Conservation (phyloP, 2,797 vertebrate genomes). For the Gadopsis marmoratus region DNA sequence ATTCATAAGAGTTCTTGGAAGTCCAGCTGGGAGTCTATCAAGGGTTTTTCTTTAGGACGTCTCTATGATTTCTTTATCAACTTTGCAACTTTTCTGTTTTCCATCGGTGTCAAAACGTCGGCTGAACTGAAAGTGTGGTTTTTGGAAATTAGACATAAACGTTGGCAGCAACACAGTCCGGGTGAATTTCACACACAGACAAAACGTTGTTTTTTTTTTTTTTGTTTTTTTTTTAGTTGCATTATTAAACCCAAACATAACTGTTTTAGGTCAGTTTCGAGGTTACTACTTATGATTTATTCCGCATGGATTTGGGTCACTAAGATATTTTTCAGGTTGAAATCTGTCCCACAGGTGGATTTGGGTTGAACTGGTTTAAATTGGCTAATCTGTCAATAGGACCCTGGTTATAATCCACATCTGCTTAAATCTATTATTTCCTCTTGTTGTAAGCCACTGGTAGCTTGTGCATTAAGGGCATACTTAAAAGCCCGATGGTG, state of each 20-base stretch:
- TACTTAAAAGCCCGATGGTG: not conserved
- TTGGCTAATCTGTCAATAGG: not conserved
- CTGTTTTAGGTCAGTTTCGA: not conserved
- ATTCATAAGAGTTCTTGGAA: not conserved
- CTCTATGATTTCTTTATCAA: not conserved
- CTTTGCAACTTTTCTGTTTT: not conserved
- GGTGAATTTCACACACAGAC: conserved; percentile 9
- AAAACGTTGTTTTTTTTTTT: not conserved
- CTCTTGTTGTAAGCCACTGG: not conserved
- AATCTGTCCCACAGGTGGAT: not conserved
- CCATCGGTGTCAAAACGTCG: too few species aligned
- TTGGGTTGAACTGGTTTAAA: not conserved
- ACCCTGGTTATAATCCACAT: not conserved
- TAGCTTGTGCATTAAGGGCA: not conserved
- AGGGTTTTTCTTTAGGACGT: not conserved
- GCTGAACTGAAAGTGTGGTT: not conserved
- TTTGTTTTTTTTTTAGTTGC: not conserved
- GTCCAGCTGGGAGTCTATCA: not conserved
- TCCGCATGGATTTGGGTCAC: not conserved
- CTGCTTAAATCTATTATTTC: not conserved
- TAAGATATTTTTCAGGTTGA: not conserved
- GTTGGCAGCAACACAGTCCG: not conserved
- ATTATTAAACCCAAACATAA: not conserved
- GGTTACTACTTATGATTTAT: not conserved
- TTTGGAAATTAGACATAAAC: not conserved